These are phyloP conservation scores for Nebria brevicollis DNA, from an alignment of 2,888 invertebrate species.

Conservation along the genomic window DNA sequence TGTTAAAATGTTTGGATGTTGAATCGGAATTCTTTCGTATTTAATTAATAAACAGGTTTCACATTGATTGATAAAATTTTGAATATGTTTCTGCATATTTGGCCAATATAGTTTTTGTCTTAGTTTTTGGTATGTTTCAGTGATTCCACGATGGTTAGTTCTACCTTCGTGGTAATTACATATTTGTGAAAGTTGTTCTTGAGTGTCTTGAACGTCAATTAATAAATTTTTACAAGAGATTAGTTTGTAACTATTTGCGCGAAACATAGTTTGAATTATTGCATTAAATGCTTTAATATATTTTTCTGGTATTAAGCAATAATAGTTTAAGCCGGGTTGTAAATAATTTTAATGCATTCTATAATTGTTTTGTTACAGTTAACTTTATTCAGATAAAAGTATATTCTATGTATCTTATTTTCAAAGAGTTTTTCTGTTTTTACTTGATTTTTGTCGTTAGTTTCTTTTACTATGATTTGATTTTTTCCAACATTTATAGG, in stretches of 20 bases:
- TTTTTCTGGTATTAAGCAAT: too few relatives aligned
- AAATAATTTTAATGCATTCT: conserved; percentile 9
- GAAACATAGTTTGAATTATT: too few relatives aligned
- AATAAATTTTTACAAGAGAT: too few relatives aligned
- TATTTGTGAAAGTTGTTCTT: conserved; percentile 11
- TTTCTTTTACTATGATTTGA: too few relatives aligned
- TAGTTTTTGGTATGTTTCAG: background rate
- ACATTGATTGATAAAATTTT: background rate
- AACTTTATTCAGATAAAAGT: conserved; percentile 28
- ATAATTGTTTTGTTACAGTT: conserved; percentile 14
- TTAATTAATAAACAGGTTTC: background rate
- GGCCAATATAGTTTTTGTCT: conserved; percentile 12
- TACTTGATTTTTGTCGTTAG: background rate
- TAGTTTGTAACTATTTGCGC: too few relatives aligned
- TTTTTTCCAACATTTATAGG: too few relatives aligned
- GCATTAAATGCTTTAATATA: too few relatives aligned
- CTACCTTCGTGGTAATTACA: background rate
- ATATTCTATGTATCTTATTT: conserved; percentile 4
- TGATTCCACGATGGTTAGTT: background rate
- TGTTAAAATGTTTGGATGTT: too few relatives aligned
- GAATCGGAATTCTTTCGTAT: too few relatives aligned
- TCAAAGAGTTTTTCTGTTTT: conserved; percentile 23
- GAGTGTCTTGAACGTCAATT: too few relatives aligned
- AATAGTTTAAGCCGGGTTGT: too few relatives aligned
- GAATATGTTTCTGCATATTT: conserved; percentile 7